Percentiles rank a stretch among this genome's conserved stretches.
These are phyloP conservation scores for Neocrepidodera transversa DNA, from an alignment of 2,888 invertebrate species.

Conservation along the genomic window DNA sequence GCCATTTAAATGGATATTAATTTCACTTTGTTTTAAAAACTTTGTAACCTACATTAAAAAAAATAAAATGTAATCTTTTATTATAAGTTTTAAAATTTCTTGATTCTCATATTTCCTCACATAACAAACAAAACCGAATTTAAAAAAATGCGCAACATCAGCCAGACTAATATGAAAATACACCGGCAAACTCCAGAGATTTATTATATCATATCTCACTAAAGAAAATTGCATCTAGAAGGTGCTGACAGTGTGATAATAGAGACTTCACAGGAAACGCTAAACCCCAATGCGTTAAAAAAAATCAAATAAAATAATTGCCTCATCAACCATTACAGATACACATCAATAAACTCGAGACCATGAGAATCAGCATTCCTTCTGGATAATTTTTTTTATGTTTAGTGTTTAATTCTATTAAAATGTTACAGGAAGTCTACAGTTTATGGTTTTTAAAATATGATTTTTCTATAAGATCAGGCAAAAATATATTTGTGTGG, in stretches of 20 bases:
- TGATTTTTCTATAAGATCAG: too few relatives aligned
- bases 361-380: slow-evolving; percentile 17
- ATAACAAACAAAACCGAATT: too few relatives aligned
- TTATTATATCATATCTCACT: background rate
- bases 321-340: slow-evolving; percentile 21
- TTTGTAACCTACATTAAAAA: too few relatives aligned
- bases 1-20: too few relatives aligned
- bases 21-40: too few relatives aligned
- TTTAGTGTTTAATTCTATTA: background rate
- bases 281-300: slow-evolving; percentile 1
- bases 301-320: slow-evolving; percentile 9
- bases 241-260: background rate
- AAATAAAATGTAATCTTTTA: too few relatives aligned
- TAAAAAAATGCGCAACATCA: too few relatives aligned
- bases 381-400: background rate
- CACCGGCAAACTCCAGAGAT: background rate
- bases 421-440: background rate
- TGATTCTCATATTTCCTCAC: too few relatives aligned
- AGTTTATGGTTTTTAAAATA: background rate
- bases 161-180: too few relatives aligned
- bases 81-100: too few relatives aligned
- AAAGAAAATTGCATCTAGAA: background rate
- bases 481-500: too few relatives aligned
- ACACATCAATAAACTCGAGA: slow-evolving; percentile 22
- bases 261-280: slow-evolving; percentile 5